Percentiles rank a stretch among this genome's conserved stretches.
phyloP scores from a whole-genome alignment of 1,140 invertebrate species.

The Drosophila kanapiae region DNA sequence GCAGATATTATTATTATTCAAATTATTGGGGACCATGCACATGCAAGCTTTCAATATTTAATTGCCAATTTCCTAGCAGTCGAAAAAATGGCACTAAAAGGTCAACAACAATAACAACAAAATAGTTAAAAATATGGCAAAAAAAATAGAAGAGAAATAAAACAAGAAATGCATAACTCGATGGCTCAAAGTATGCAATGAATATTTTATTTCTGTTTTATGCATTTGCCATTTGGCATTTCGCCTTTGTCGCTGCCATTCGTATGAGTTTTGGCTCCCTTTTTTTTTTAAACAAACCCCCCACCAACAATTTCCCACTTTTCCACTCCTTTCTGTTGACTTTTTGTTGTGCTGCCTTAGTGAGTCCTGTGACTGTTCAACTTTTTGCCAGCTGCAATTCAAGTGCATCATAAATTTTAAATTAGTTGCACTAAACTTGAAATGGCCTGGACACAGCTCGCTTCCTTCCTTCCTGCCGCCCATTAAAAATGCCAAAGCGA shows the following conservation, averaged over 20 bases:
- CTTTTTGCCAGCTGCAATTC: constrained; percentile 62
- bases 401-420: constrained; percentile 78
- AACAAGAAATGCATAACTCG: constrained; percentile 39
- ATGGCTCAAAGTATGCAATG: constrained; percentile 67
- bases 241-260: constrained; percentile 32
- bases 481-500: constrained; percentile 44
- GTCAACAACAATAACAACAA: constrained; percentile 6
- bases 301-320: neutral
- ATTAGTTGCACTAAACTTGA: constrained; percentile 66
- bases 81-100: neutral
- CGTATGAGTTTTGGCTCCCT: constrained; percentile 20
- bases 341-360: constrained; percentile 31
- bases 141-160: neutral
- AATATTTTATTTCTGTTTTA: constrained; percentile 72
- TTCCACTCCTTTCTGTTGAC: constrained; percentile 4
- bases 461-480: neutral
- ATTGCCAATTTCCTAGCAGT: constrained; percentile 47
- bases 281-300: neutral
- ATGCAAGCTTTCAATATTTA: constrained; percentile 58
- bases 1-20: constrained; percentile 8
- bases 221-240: constrained; percentile 60
- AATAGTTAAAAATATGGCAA: constrained; percentile 15
- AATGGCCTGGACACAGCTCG: constrained; percentile 25
- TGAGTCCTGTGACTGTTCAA: constrained; percentile 38
- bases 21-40: constrained; percentile 10